A percentile compares a stretch with the other conserved stretches of the same genome.
Conservation (phyloP, 2,888 invertebrate genomes). For the Stratiomys singularior region DNA sequence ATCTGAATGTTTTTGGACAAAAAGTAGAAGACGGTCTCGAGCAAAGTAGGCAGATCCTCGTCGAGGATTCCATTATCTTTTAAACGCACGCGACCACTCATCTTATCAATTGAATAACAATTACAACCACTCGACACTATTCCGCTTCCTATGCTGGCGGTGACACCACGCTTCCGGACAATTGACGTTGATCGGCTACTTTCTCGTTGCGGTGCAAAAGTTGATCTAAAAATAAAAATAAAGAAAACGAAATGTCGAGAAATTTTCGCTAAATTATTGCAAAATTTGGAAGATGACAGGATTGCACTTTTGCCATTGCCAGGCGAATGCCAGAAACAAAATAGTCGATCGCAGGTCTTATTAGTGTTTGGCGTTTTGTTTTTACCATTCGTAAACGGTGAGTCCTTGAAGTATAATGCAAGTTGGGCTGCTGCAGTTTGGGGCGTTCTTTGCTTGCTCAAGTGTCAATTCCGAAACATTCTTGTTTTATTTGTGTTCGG, state of each 20-base stretch:
- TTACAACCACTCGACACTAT: neutral
- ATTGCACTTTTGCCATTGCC: neutral
- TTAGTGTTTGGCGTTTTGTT: neutral
- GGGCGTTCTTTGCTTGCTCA: slow-evolving; percentile 50
- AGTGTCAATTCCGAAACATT: slow-evolving; percentile 5
- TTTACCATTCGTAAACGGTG: slow-evolving; percentile 37
- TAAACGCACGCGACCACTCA: slow-evolving; percentile 66
- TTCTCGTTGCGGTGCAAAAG: slow-evolving; percentile 19
- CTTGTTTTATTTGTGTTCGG: neutral
- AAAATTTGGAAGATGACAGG: neutral
- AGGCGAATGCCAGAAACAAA: neutral
- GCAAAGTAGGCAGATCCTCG: slow-evolving; percentile 64
- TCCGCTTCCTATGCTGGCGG: neutral
- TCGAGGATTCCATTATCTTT: slow-evolving; percentile 64
- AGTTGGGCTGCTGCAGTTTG: slow-evolving; percentile 36
- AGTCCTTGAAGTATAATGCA: slow-evolving; percentile 27
- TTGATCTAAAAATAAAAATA: slow-evolving; percentile 42
- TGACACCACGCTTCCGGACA: neutral
- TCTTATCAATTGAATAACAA: slow-evolving; percentile 50
- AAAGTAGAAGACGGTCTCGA: slow-evolving; percentile 64
- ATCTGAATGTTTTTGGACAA: slow-evolving; percentile 63
- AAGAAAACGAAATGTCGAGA: slow-evolving; percentile 30
- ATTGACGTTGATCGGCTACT: slow-evolving; percentile 13
- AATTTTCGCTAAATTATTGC: neutral
- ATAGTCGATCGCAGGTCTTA: neutral